phyloP scores from a whole-genome alignment of 37 sponge, comb jelly and placozoan genomes.

The Ianthella basta region DNA sequence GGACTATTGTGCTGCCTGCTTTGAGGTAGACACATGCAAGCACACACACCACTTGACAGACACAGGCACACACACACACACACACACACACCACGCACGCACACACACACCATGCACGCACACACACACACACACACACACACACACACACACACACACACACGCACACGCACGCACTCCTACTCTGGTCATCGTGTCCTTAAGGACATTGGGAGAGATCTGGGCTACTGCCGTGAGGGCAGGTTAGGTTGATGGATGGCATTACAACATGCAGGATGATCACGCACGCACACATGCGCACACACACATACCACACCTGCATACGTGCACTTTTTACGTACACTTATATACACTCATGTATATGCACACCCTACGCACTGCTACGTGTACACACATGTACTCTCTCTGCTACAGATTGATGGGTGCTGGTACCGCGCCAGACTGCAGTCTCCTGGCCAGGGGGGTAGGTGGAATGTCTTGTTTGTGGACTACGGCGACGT shows the following conservation, averaged over 20 bases:
- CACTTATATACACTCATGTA: constrained; percentile 31
- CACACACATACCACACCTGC: constrained; percentile 28
- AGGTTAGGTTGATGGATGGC: no score
- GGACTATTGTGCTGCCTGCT: constrained; percentile 5
- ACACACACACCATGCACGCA: not conserved
- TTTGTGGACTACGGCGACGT: constrained; percentile 58
- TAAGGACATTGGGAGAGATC: no score
- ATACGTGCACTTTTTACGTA: constrained; percentile 28
- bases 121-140: constrained; percentile 17
- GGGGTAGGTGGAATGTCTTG: constrained; percentile 3
- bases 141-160: constrained; percentile 29
- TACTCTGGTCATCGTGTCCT: not conserved
- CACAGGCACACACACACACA: constrained; percentile 5
- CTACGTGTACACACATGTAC: constrained; percentile 9
- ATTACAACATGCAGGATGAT: not conserved
- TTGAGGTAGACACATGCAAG: not conserved
- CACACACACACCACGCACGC: not conserved
- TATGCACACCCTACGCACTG: not conserved
- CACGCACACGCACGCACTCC: not conserved
- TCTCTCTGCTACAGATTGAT: constrained; percentile 11
- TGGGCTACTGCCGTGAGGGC: no score
- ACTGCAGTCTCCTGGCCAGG: constrained; percentile 1
- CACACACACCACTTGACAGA: not conserved
- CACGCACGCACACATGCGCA: constrained; percentile 14
- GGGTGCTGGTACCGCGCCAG: constrained; percentile 47